phyloP scores from a whole-genome alignment of 2,797 vertebrate genomes.

The Emys orbicularis region DNA sequence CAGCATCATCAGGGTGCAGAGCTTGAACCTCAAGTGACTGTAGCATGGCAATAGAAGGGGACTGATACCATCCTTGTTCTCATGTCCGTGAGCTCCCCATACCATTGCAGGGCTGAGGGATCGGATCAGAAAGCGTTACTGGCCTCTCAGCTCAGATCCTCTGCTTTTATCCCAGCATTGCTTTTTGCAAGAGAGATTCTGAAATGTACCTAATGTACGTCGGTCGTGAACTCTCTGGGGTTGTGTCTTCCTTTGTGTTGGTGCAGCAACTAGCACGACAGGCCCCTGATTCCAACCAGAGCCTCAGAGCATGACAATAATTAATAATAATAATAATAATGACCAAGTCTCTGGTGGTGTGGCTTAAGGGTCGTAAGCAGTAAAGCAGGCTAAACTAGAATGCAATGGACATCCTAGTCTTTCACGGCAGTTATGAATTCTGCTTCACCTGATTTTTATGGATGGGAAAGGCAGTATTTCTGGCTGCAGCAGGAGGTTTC shows the following conservation, averaged over 20 bases:
- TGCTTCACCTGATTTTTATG: fast-evolving
- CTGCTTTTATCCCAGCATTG: background rate
- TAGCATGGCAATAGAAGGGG: background rate
- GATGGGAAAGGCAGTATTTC: background rate
- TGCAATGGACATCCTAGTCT: conserved; percentile 41
- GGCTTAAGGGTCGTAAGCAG: conserved; percentile 30
- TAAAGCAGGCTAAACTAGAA: conserved; percentile 50
- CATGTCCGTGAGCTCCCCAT: background rate
- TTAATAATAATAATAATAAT: background rate
- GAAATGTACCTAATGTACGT: background rate
- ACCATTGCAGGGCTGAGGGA: background rate
- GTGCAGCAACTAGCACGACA: background rate
- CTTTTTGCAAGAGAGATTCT: background rate
- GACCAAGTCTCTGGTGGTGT: background rate
- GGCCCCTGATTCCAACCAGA: background rate
- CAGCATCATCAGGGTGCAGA: background rate
- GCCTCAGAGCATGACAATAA: background rate
- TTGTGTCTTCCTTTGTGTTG: background rate
- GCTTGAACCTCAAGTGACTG: background rate
- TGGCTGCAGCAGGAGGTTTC: fast-evolving
- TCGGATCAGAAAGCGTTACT: background rate
- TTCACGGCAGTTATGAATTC: fast-evolving
- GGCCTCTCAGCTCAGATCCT: background rate
- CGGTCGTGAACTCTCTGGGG: background rate
- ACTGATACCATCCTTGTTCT: background rate